A percentile compares a stretch with the other conserved stretches of the same genome.
phyloP scores from a whole-genome alignment of 2,797 vertebrate genomes.

The Anguilla pacifica region DNA sequence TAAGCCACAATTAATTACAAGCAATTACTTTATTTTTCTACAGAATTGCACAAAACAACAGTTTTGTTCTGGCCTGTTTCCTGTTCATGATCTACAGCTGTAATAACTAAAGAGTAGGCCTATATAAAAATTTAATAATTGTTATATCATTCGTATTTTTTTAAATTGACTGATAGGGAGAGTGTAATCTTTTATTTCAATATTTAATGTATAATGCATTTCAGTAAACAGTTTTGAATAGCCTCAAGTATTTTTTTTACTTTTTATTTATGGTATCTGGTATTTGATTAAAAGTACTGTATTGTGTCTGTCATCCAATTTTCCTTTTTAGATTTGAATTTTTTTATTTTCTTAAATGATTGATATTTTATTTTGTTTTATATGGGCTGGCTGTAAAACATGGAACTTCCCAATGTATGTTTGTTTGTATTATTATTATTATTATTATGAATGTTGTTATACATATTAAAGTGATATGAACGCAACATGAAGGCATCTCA shows the following conservation, averaged over 20 bases:
- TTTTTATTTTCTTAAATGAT: constrained; percentile 29
- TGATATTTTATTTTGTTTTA: constrained; percentile 28
- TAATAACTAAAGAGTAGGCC: constrained; percentile 26
- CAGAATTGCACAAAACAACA: constrained; percentile 32
- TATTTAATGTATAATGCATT: constrained; percentile 23
- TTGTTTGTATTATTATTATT: constrained; percentile 16
- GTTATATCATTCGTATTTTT: constrained; percentile 32
- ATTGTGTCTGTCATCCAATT: constrained; percentile 29
- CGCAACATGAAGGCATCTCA: background rate
- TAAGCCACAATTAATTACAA: constrained; percentile 4
- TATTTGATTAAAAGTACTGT: constrained; percentile 27
- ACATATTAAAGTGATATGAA: constrained; percentile 32
- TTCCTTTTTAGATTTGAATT: constrained; percentile 28
- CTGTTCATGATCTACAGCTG: constrained; percentile 22
- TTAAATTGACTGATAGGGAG: constrained; percentile 25
- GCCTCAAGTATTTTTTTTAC: constrained; percentile 19
- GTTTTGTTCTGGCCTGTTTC: constrained; percentile 17
- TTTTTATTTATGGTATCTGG: constrained; percentile 6
- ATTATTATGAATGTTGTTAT: constrained; percentile 15
- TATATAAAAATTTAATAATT: constrained; percentile 30
- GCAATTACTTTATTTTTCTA: constrained; percentile 48
- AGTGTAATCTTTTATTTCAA: constrained; percentile 32
- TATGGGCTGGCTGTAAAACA: constrained; percentile 20
- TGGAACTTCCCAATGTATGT: constrained; percentile 11
- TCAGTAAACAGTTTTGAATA: constrained; percentile 17